Base-by-base conservation (phyloP, 2,113 vertebrate species). In the Girardinichthys multiradiatus region DNA sequence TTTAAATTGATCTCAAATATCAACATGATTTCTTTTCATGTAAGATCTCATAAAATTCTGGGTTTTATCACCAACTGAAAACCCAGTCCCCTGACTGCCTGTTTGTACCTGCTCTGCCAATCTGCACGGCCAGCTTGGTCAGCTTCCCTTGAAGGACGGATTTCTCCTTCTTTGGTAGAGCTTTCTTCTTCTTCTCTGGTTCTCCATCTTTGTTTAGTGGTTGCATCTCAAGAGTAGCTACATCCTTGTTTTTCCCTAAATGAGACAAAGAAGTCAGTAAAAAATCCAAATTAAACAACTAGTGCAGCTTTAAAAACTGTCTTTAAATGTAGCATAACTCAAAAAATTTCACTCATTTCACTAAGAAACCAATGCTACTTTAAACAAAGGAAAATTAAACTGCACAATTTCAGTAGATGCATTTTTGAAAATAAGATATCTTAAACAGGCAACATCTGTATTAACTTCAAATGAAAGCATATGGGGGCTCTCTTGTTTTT, bases 131-230 rank as follows among this genome's bases (percentile, higher is more conserved):
- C 0, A 99, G 85, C 74, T 99, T 98, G 62, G 97, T 99, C 57
- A 99, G 96, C 86, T 99, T 99, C 51, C 98, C 98, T 86, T 99
- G 98, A 66, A 99, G 95, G 85, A 99, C 98, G 0, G 98, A 99
- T 87, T 99, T 99, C 79, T 99, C 98, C 88, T 99, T 99, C 93
- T 99, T 99, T 85, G 96, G 95, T 77, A 96, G 84, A 72, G 94
- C 96, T 78, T 94, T 72, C 92, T 96, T 97, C 93, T 97, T 98
- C 89, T 97, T 97, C 75, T 95, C 95, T 73, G 91, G 93, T 79
- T 96, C 96, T 59, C 91, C 95, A n/a, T 95, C 96, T n/a, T 96
- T 95, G 61, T 96, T 97, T 79, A 99, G 91, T 2, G 96, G 95
- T n/a, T 98, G 95, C 95, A 97, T 97, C 93, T 99, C 98, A 94